Base-by-base conservation (phyloP, 2,888 invertebrate genomes). In the Drosophila tanythrix region DNA sequence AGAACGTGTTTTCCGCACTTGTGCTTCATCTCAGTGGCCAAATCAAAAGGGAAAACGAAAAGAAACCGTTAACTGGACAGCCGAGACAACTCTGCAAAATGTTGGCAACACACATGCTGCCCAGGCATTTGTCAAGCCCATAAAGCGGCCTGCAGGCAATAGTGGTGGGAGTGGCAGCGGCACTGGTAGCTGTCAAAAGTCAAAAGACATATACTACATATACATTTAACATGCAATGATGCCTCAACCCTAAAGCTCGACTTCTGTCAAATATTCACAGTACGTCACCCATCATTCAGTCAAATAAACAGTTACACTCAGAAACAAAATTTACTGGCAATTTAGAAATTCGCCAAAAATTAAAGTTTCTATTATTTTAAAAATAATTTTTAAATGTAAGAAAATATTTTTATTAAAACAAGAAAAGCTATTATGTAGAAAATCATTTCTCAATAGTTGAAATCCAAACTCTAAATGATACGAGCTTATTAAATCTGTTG, bases 71-170 rank as follows among this genome's bases (percentile, higher is more conserved):
- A 78, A 66, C 53, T 53, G 40, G 50, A 51, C 36, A 36, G 36
- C 27, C 35, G 46, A 55, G 52, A 69, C 21, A 68, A 36, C 36
- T 33, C 25, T 60, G 59, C 79, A 68, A 80, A 88, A 70, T 88
- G 81, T 82, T 74, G 75, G 63, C 50, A 75, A 57, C 70, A 70
- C 70, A 58, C 70, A 58, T 57, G 67, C 64, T 58, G 64, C 36
- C 66, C 66, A 82, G 86, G 71, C 88, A 83, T 85, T 88, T 83
- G 81, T 82, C 83, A 85, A 64, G 83, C 72, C 81, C 67, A 74
- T 62, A 51, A 69, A 35, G 21, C 15, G 53, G 55, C 53, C 50
- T 18, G 36, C 15, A 15, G 36, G 36, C 36, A 6, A 36, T 18
- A 36, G 15, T 2, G 15, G 36, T 36, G 15, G 36, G 15, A 36